Evolutionary conservation across 2,888 invertebrate species (phyloP).

Genomic region (Himalopsyche anomala): DNA sequence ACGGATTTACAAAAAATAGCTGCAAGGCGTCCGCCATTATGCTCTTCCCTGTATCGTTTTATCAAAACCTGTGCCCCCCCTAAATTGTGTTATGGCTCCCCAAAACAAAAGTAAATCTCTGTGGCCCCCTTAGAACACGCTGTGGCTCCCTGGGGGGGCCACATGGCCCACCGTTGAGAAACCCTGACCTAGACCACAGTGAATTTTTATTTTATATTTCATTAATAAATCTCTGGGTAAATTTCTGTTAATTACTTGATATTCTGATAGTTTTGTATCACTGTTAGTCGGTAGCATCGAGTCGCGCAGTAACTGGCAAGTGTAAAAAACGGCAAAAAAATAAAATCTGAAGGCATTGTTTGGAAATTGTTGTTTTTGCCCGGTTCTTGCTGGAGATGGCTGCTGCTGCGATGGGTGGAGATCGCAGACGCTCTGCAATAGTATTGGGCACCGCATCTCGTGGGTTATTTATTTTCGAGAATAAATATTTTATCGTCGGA

Average conservation of each 20-base stretch:
- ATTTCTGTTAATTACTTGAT: constrained; percentile 3
- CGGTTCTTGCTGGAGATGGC: not conserved
- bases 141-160: no score
- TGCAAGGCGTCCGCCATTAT: no score
- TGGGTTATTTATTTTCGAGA: constrained; percentile 29
- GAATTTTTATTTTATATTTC: no score
- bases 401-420: constrained; percentile 36
- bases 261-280: constrained; percentile 9
- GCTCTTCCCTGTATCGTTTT: no score
- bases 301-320: constrained; percentile 29
- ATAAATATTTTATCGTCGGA: constrained; percentile 24
- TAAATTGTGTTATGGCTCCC: no score
- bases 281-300: constrained; percentile 28
- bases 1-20: no score
- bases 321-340: not conserved
- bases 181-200: no score
- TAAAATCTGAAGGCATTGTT: constrained; percentile 33
- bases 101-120: no score
- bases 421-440: not conserved
- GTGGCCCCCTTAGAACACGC: no score
- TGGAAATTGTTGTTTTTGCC: constrained; percentile 31
- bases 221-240: not conserved
- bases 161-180: no score
- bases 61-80: no score
- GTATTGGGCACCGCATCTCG: constrained; percentile 3